phyloP scores from a whole-genome alignment of 2,797 vertebrate species.

The Poecilia velifera region DNA sequence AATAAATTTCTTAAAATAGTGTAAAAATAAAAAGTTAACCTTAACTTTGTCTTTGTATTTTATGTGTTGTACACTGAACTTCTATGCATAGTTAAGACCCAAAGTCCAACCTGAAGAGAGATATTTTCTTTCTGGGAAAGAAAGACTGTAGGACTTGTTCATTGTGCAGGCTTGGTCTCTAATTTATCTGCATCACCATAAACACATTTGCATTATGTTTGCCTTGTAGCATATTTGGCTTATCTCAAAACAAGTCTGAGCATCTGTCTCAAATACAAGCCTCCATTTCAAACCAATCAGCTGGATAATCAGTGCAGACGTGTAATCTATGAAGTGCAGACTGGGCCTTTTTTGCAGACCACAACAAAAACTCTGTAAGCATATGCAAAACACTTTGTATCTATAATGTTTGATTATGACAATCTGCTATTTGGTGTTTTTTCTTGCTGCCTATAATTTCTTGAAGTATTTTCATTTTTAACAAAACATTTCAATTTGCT shows the following conservation, averaged over 20 bases:
- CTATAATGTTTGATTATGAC: background rate
- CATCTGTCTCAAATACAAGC: background rate
- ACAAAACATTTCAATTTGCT: background rate
- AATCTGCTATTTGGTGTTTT: background rate
- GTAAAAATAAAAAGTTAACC: background rate
- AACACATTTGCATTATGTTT: background rate
- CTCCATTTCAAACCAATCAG: background rate
- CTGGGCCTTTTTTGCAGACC: background rate
- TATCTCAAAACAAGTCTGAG: background rate
- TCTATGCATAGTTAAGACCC: background rate
- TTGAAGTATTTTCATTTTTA: background rate
- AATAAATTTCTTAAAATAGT: background rate
- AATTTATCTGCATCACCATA: background rate
- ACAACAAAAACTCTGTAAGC: background rate
- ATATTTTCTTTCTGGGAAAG: background rate
- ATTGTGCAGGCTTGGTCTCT: background rate
- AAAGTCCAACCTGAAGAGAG: background rate
- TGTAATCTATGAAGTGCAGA: background rate
- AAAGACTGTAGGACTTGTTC: background rate
- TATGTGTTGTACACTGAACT: background rate
- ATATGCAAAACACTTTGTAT: background rate
- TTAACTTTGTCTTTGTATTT: background rate
- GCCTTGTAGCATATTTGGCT: background rate
- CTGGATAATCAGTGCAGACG: slow-evolving; percentile 3
- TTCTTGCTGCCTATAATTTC: background rate